Evolutionary conservation across 2,888 invertebrate genomes (phyloP).

Genomic region (Smittia aterrima): DNA sequence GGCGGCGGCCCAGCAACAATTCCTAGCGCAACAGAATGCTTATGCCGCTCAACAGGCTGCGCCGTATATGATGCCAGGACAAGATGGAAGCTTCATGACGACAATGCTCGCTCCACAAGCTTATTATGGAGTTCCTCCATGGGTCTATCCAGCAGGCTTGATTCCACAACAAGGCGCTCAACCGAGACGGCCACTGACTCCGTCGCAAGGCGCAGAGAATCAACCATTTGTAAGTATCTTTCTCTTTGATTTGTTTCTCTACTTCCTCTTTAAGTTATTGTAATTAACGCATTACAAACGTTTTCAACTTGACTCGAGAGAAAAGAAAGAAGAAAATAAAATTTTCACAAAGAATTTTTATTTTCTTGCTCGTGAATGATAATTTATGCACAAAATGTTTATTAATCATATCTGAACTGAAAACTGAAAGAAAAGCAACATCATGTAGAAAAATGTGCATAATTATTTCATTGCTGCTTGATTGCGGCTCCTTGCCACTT

Average conservation of each 20-base stretch:
- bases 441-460: conserved; percentile 6
- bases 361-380: no score
- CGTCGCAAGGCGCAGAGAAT: conserved; percentile 61
- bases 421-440: not conserved
- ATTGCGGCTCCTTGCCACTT: not conserved
- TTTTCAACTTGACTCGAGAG: no score
- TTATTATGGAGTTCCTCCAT: conserved; percentile 89
- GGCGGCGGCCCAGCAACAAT: conserved; percentile 75
- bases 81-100: conserved; percentile 73
- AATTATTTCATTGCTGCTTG: not conserved
- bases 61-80: conserved; percentile 83
- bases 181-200: conserved; percentile 76
- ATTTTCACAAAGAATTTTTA: no score
- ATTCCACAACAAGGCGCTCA: conserved; percentile 67
- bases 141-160: conserved; percentile 86
- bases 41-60: conserved; percentile 66
- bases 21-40: conserved; percentile 69
- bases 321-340: no score
- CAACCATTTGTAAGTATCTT: conserved; percentile 54
- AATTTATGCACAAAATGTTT: no score
- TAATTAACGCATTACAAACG: not conserved
- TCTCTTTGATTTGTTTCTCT: not conserved
- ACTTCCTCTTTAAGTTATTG: not conserved
- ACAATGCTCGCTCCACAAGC: conserved; percentile 78
- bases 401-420: no score